Evolutionary conservation across 1,140 invertebrate species (phyloP).

Genomic region (Ostrea denselamellosa): DNA sequence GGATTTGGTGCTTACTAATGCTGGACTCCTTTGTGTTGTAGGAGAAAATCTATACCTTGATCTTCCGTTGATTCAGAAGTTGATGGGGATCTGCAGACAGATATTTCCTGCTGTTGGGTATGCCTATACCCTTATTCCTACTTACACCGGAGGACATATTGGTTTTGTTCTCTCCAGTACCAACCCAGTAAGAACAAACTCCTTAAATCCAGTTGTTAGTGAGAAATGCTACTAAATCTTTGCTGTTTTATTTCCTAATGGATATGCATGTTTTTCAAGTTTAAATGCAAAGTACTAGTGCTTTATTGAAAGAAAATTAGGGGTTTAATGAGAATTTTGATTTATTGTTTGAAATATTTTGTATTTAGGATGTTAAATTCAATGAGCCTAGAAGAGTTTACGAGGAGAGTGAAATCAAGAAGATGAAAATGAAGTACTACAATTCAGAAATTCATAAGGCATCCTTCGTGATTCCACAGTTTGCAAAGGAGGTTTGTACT

Average conservation of each 20-base stretch:
- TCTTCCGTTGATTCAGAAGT: conserved; percentile 86
- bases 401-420: conserved; percentile 84
- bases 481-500: conserved; percentile 82
- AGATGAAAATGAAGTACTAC: conserved; percentile 93
- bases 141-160: conserved; percentile 97
- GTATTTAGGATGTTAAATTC: conserved; percentile 84
- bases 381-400: conserved; percentile 85
- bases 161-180: conserved; percentile 92
- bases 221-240: too few relatives aligned
- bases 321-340: too few relatives aligned
- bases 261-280: too few relatives aligned
- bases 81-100: conserved; percentile 85
- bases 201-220: too few relatives aligned
- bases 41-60: conserved; percentile 95
- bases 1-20: too few relatives aligned
- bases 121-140: conserved; percentile 91
- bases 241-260: too few relatives aligned
- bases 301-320: too few relatives aligned
- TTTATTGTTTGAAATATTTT: background rate
- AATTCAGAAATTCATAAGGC: conserved; percentile 89
- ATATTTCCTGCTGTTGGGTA: conserved; percentile 90
- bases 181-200: conserved; percentile 79
- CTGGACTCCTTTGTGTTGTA: conserved; percentile 62
- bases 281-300: too few relatives aligned
- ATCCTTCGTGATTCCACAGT: conserved; percentile 92